Conservation (phyloP, 2,113 vertebrate species). For the Falco punctatus region DNA sequence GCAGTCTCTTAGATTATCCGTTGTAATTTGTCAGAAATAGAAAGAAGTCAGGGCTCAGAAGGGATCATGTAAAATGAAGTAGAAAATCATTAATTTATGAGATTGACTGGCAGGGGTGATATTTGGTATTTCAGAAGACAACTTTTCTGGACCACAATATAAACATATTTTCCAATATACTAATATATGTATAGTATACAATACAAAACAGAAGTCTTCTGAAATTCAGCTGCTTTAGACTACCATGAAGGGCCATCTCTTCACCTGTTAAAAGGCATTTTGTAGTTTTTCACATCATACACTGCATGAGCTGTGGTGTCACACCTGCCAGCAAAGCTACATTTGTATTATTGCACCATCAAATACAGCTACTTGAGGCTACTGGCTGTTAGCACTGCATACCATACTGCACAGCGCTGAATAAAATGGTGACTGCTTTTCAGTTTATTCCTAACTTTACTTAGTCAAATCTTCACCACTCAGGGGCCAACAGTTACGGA, state of each 20-base stretch:
- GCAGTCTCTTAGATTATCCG: background rate
- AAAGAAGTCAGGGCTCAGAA: background rate
- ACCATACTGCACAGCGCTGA: background rate
- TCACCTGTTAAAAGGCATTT: background rate
- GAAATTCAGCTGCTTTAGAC: background rate
- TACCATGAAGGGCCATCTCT: background rate
- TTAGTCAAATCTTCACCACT: background rate
- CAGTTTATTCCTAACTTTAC: background rate
- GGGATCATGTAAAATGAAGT: background rate
- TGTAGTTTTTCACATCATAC: background rate
- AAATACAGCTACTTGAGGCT: background rate
- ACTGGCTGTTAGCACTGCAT: background rate
- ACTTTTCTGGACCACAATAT: background rate
- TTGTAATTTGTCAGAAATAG: background rate
- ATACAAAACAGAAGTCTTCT: background rate
- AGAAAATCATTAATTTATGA: background rate
- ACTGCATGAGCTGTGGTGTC: background rate
- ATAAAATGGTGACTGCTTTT: background rate
- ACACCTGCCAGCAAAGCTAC: background rate
- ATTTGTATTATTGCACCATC: background rate
- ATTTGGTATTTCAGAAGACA: background rate
- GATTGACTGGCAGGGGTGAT: background rate
- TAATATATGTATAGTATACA: background rate
- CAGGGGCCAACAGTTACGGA: background rate
- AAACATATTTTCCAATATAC: background rate